phyloP scores from a whole-genome alignment of 1,140 invertebrate species.

The Drosophila simulans region DNA sequence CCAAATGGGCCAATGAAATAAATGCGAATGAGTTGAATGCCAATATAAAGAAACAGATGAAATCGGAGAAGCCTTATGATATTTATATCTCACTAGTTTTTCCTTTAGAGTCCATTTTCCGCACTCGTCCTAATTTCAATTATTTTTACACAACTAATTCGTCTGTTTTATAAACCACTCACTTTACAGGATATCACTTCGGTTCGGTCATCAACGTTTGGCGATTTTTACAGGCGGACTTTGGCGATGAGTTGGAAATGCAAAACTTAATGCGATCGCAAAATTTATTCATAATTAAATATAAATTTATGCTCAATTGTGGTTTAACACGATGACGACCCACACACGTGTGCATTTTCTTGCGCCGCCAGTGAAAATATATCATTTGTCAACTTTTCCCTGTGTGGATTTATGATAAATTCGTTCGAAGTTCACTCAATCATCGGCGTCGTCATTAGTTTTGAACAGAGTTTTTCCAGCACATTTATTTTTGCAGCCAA shows the following conservation, averaged over 20 bases:
- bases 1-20: background rate
- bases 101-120: background rate
- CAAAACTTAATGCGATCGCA: constrained; percentile 76
- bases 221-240: background rate
- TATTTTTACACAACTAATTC: constrained; percentile 1
- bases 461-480: constrained; percentile 30
- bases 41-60: background rate
- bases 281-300: constrained; percentile 83
- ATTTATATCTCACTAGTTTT: too few relatives aligned
- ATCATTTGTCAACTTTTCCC: constrained; percentile 52
- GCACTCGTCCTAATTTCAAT: background rate
- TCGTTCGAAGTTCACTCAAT: constrained; percentile 48
- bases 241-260: constrained; percentile 70
- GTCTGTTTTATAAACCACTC: background rate
- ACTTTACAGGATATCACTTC: constrained; percentile 14
- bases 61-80: background rate
- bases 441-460: constrained; percentile 60
- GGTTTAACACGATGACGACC: constrained; percentile 63
- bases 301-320: constrained; percentile 81
- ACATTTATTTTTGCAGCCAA: constrained; percentile 17
- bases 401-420: constrained; percentile 30
- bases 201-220: background rate
- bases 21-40: background rate
- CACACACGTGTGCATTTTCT: constrained; percentile 34
- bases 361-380: constrained; percentile 24